Evolutionary conservation across 2,797 vertebrate genomes (phyloP), one percentile per base, ranked within the genome.

Genomic region (Champsocephalus gunnari): DNA sequence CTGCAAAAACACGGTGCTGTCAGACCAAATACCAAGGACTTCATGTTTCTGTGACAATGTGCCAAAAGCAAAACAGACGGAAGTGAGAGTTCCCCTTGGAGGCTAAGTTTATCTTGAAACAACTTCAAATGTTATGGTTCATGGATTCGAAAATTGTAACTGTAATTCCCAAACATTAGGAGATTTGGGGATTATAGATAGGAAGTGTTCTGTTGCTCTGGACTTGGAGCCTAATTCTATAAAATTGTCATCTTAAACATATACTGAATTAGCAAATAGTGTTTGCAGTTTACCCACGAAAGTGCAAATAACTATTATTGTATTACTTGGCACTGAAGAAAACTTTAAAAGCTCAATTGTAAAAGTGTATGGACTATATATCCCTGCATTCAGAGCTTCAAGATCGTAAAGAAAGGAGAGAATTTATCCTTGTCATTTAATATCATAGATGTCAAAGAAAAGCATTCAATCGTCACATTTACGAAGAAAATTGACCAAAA

Each of bases 11-110:
- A 67, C 43, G 3, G 34, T 17, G 32, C 10, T 0, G 49, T 43
- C 16, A 66, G n/a, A 74, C 2, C 17, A 47, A 69, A 54, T 16
- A 16, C n/a, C 61, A 41, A 44, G 57, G 28, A 43, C 65, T 47
- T 70, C 24, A 48, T 2, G 17, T 10, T 38, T 57, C 9, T 43
- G 55, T 16, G 72, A 62, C 34, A 43, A 58, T 17, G 38, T 60
- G 65, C 11, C 38, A 45, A 24, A 56, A 59, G 4, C 28, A 0
- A 73, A 56, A 3, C 32, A 60, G 38, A 14, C 1, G 12, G 13
- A 51, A 51, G 12, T 47, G 21, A 50, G 43, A 5, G 3, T 55
- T 24, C 28, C 12, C 11, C 12, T 14, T 17, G 1, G 41, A 12
- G 12, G 57, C 28, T 1, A 48, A 49, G 47, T 53, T 53, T 45